Evolutionary conservation across 2,113 vertebrate genomes (phyloP).

Genomic region (Paracanthobrama guichenoti): DNA sequence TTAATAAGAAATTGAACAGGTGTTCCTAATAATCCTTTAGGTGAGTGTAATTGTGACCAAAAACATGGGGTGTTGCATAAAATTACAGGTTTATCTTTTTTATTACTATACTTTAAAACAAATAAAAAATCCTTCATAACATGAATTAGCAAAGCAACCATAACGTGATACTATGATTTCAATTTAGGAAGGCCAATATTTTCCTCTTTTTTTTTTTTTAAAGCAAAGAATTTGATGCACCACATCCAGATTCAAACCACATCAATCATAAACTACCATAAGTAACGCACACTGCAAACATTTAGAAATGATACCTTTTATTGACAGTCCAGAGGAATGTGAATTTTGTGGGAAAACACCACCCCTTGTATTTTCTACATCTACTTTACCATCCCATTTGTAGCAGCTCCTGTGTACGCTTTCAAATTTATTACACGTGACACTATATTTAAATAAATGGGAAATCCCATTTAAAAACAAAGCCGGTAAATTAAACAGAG

Average conservation of each 20-base stretch:
- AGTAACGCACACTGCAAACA: background rate
- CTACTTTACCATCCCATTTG: background rate
- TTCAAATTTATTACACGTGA: background rate
- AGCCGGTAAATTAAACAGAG: background rate
- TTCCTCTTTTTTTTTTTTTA: no score
- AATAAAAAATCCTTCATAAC: no score
- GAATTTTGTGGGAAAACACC: background rate
- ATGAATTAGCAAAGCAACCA: no score
- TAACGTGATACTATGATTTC: no score
- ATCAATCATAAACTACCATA: background rate
- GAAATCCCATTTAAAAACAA: background rate
- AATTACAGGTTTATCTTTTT: background rate
- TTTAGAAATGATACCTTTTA: conserved; percentile 1
- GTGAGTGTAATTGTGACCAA: no score
- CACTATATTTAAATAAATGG: background rate
- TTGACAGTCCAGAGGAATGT: conserved; percentile 9
- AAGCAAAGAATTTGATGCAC: no score
- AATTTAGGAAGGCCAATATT: no score
- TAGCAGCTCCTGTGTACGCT: background rate
- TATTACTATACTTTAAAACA: no score
- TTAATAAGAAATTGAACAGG: no score
- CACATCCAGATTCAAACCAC: no score
- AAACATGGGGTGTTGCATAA: no score
- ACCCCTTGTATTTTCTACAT: background rate
- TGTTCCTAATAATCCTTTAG: no score